Conservation (phyloP, 1,140 invertebrate genomes). For the Lamellibrachia luymesi region DNA sequence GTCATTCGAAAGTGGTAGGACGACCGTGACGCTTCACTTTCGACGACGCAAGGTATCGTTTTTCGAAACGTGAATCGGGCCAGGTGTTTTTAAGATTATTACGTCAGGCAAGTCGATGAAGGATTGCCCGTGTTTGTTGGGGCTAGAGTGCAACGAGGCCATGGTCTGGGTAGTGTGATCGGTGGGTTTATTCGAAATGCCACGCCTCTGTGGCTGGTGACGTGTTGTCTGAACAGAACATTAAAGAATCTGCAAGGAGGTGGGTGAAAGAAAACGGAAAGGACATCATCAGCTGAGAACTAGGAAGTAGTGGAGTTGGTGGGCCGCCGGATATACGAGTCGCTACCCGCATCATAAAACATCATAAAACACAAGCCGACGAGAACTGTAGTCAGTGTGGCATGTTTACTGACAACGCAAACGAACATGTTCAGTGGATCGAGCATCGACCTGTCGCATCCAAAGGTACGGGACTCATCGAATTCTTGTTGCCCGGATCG, state of each 20-base stretch:
- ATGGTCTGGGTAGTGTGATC: no score
- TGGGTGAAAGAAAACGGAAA: not conserved
- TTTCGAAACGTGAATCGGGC: no score
- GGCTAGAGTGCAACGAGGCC: no score
- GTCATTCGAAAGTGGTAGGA: no score
- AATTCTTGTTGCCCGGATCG: not conserved
- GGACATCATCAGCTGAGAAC: not conserved
- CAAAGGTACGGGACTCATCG: not conserved
- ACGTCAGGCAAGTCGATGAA: no score
- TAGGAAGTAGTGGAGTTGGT: not conserved
- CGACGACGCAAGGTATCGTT: no score
- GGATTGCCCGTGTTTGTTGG: no score
- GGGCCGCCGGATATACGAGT: not conserved
- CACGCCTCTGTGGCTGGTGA: not conserved
- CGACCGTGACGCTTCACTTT: no score
- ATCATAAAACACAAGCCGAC: not conserved
- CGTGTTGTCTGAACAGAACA: not conserved
- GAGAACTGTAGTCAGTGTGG: not conserved
- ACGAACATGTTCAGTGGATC: slow-evolving; percentile 42
- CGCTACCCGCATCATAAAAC: not conserved
- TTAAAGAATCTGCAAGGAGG: not conserved
- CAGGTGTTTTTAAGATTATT: no score
- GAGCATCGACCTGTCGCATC: not conserved
- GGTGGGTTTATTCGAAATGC: no score
- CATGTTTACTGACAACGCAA: slow-evolving; percentile 50